These are phyloP conservation scores for Panopea generosa DNA, from an alignment of 2,888 invertebrate genomes.

Conservation along the genomic window DNA sequence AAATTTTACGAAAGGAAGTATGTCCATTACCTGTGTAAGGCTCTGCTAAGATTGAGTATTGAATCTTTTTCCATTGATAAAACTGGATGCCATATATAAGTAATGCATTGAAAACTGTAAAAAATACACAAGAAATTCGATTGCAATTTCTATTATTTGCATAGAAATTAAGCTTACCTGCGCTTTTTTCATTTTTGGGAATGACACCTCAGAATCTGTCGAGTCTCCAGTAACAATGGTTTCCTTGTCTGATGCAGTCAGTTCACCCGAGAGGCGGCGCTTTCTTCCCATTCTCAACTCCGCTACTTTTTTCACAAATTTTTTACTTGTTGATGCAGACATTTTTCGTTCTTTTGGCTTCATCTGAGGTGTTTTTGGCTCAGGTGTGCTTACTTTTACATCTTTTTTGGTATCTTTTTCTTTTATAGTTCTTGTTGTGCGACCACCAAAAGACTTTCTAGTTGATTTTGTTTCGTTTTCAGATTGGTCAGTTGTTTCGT, in stretches of 20 bases:
- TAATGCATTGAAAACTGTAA: too few relatives aligned
- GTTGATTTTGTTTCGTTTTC: conserved; percentile 6
- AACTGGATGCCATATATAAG: too few relatives aligned
- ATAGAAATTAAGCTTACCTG: too few relatives aligned
- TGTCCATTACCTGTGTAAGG: too few relatives aligned
- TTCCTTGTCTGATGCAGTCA: conserved; percentile 10
- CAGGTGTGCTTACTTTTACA: conserved; percentile 1
- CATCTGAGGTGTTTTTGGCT: conserved; percentile 1
- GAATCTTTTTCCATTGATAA: too few relatives aligned
- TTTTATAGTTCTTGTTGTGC: conserved; percentile 8
- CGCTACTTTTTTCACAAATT: conserved; percentile 31
- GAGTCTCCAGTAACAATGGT: conserved; percentile 6
- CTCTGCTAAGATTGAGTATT: too few relatives aligned
- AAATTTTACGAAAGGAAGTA: too few relatives aligned
- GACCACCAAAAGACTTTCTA: conserved; percentile 16
- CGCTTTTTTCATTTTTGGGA: conserved; percentile 43
- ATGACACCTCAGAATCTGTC: conserved; percentile 46
- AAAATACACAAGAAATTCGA: too few relatives aligned
- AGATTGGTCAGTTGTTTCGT: conserved; percentile 23
- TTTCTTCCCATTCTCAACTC: conserved; percentile 28
- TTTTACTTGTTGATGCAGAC: conserved; percentile 61
- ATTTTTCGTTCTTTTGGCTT: conserved; percentile 22
- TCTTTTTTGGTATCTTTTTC: conserved; percentile 13
- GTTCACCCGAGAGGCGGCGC: conserved; percentile 42
- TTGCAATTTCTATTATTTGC: too few relatives aligned